Evolutionary conservation across 2,888 invertebrate species (phyloP).

Genomic region (Lamproptera curius): DNA sequence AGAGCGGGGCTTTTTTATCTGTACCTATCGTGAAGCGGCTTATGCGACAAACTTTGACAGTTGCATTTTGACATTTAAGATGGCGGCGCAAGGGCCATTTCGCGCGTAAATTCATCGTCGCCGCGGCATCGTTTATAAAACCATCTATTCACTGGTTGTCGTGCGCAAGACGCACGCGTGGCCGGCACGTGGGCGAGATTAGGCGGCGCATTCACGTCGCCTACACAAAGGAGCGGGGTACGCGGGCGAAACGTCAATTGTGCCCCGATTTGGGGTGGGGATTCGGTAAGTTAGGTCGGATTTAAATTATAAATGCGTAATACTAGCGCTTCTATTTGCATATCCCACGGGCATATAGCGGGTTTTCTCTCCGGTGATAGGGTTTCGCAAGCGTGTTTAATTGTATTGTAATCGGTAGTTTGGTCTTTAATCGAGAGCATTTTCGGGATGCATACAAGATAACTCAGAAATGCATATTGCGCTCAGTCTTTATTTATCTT

Average conservation of each 20-base stretch:
- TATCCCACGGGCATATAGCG: conserved; percentile 59
- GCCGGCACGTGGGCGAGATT: conserved; percentile 70
- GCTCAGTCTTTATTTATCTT: too few relatives aligned
- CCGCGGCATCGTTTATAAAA: conserved; percentile 40
- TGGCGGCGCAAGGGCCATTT: conserved; percentile 37
- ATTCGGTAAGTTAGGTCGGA: conserved; percentile 71
- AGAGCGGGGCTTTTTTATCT: conserved; percentile 71
- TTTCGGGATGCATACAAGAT: not conserved
- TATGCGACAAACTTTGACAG: conserved; percentile 45
- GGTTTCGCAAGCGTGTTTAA: conserved; percentile 24
- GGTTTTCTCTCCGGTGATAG: conserved; percentile 24
- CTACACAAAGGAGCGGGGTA: conserved; percentile 60
- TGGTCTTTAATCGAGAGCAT: not conserved
- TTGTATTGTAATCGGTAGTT: not conserved
- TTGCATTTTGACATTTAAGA: conserved; percentile 40
- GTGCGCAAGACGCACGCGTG: conserved; percentile 67
- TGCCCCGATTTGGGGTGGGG: conserved; percentile 65
- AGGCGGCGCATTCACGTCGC: conserved; percentile 68
- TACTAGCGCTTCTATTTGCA: conserved; percentile 67
- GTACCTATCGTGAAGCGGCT: conserved; percentile 32
- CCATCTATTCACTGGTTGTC: conserved; percentile 52
- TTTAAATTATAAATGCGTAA: conserved; percentile 73
- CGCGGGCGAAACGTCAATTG: conserved; percentile 67
- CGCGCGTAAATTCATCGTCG: conserved; percentile 22
- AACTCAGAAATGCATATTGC: not conserved